Base-by-base conservation (phyloP, 2,113 vertebrate genomes). In the Tetrao urogallus region DNA sequence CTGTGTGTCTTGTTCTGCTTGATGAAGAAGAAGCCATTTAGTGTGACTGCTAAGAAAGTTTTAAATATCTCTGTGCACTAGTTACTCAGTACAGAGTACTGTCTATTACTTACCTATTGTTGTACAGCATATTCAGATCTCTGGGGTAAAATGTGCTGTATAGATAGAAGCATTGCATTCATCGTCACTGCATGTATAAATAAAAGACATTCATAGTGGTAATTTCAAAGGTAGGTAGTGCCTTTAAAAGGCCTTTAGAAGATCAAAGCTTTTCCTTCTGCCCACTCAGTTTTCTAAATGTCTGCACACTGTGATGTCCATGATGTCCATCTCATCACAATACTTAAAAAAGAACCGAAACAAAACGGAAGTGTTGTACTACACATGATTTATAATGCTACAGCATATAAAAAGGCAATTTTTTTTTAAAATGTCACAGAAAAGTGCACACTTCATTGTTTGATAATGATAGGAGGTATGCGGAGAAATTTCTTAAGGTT, bases 181-280 rank as follows among this genome's bases (percentile, higher is more conserved):
- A 64, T 47, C 32, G 16, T 24, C 42, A 40, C 28, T 78, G 52
- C 47, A 28, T 38, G 24, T 7, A 8, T 73, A 65, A 71, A 47
- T 25, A 56, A 79, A 71, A 82, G 38, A 40, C 20, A 57, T n/a
- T 56, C 28, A 30, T 7, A 38, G 47, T 2, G 32, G 48, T 40
- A 85, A 52, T 85, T 91, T 91, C 48, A 89, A 57, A 72, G 63
- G 21, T 38, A 67, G 5, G 9, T 4, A 34, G 28, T 89, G 61
- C 21, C 27, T 88, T 87, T 91, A n/a, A 71, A 64, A 67, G 13
- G 32, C 70, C 87, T 89, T 91, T 79, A 82, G 40, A 54, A 86
- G 65, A 69, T 56, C n/a, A 72, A 6, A 54, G 25, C 71, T 91
- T 82, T 94, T 10, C 27, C 16, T 75, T 15, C 61, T 75, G 61